A percentile compares a stretch with the other conserved stretches of the same genome.
These are phyloP conservation scores for Temnothorax rugatulus DNA, from an alignment of 2,888 invertebrate genomes.

Conservation along the genomic window DNA sequence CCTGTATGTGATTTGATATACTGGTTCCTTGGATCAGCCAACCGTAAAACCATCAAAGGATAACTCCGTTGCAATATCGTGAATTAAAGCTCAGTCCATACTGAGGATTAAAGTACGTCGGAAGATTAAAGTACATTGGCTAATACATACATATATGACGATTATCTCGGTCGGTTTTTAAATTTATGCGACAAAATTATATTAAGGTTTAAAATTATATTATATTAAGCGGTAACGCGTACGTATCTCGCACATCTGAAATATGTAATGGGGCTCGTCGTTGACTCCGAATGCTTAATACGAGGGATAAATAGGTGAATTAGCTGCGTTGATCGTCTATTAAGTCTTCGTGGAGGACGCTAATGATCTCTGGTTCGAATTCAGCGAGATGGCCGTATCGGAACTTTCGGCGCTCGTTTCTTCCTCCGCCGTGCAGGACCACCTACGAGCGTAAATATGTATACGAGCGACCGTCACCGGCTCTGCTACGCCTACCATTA, in stretches of 20 bases:
- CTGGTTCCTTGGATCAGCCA: not conserved
- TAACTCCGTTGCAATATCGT: not conserved
- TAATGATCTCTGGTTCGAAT: not conserved
- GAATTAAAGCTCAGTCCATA: constrained; percentile 2
- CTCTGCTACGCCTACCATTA: constrained; percentile 2
- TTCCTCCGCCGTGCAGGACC: not conserved
- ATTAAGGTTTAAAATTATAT: not conserved
- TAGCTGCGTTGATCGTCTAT: not conserved
- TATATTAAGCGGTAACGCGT: not conserved
- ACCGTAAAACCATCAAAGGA: constrained; percentile 30
- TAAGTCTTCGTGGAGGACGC: not conserved
- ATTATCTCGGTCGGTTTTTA: not conserved
- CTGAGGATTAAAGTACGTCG: not conserved
- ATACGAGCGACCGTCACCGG: not conserved
- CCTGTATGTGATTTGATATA: not conserved
- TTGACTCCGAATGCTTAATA: not conserved
- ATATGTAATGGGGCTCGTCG: not conserved
- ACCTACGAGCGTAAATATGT: not conserved
- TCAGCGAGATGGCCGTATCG: not conserved
- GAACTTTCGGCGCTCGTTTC: not conserved
- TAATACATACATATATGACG: not conserved
- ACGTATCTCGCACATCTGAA: not conserved
- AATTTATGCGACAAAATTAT: not conserved
- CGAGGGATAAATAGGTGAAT: not conserved
- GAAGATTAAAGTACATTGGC: not conserved